These are phyloP conservation scores for Tridacna gigas DNA, from an alignment of 2,888 invertebrate species.

Conservation along the genomic window DNA sequence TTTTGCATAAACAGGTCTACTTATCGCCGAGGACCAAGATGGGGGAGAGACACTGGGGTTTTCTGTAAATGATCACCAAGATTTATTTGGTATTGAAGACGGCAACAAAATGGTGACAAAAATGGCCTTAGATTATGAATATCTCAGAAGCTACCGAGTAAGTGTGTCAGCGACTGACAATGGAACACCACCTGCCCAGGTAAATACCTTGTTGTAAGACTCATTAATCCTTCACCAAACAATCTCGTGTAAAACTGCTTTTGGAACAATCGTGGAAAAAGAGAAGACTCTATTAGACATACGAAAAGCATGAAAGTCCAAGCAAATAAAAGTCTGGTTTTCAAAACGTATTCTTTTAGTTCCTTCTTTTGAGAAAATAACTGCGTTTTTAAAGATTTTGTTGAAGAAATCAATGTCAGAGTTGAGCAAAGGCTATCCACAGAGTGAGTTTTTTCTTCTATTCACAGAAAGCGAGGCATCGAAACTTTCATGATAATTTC, in stretches of 20 bases:
- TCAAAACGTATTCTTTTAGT: background rate
- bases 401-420: background rate
- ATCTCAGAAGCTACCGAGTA: constrained; percentile 54
- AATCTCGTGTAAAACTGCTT: too few relatives aligned
- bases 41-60: constrained; percentile 35
- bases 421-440: background rate
- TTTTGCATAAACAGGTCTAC: constrained; percentile 41
- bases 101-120: constrained; percentile 54
- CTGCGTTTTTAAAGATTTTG: background rate
- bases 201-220: constrained; percentile 16
- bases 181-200: constrained; percentile 57
- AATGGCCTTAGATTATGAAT: constrained; percentile 64
- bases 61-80: constrained; percentile 52
- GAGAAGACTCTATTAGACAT: background rate
- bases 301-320: background rate
- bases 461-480: too few relatives aligned
- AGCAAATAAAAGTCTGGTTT: background rate
- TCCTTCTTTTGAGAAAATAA: background rate
- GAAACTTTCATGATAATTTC: too few relatives aligned
- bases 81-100: constrained; percentile 54
- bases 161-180: constrained; percentile 61
- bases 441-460: too few relatives aligned
- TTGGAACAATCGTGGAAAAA: too few relatives aligned
- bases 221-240: too few relatives aligned
- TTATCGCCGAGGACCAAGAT: constrained; percentile 66